Base-by-base conservation (phyloP, 1,140 invertebrate species). In the Cecropterus lyciades region DNA sequence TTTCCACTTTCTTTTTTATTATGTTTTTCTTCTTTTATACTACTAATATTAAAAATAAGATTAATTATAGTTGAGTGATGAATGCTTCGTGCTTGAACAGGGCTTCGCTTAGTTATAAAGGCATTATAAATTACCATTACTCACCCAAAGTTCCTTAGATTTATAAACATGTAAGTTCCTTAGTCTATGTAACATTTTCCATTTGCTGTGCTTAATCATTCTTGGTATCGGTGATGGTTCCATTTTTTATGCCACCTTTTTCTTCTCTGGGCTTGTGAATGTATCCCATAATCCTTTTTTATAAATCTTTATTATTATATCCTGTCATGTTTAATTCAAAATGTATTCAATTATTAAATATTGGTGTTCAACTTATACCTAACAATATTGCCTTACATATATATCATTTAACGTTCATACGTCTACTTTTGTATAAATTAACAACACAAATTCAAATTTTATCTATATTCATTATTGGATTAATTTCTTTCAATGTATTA, bases 171-270 rank as follows among this genome's bases (percentile, higher is more conserved):
- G 62, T 71, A 57, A 77, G 55, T 82, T 67, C 60, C 63, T 72
- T 70, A 72, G 76, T 77, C 69, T 82, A 82, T 84, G 77, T 89
- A 87, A 89, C 77, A 75, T 85, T 72, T 84, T 69, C 70, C 75
- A 78, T 80, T 85, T 85, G 82, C 73, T 79, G 82, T 92, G 92
- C 92, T 93, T 93, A 92, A 91, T 92, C 92, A 92, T 91, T 92
- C 91, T 93, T 93, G 92, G 89, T 92, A 85, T 86, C 89, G 92
- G 92, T 91, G 90, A 92, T 83, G 89, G 89, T 82, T 79, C 79
- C 73, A 72, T 78, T 65, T 66, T 80, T 71, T 82, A 71, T 82
- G 72, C 84, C 84, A 88, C 84, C 82, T 82, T 78, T 37, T 56
- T 80, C 57, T 65, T 67, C 78, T 66, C 67, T 69, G 69, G 78